Conservation (phyloP, 2,888 invertebrate genomes). For the Drosophila anceps region DNA sequence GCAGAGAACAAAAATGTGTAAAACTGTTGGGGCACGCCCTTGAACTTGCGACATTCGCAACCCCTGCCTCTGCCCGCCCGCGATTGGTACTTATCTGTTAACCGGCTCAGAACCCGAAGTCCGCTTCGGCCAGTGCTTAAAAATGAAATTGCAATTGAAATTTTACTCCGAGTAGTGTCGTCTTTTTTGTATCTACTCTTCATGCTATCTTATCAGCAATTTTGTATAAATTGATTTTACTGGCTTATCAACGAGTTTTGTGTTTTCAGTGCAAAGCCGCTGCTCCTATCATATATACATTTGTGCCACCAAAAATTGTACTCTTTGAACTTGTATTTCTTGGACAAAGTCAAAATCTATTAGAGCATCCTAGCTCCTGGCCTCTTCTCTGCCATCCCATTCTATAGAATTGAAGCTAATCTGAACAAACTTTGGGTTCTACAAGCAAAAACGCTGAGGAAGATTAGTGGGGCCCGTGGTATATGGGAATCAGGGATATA, state of each 20-base stretch:
- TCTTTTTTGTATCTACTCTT: neutral
- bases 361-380: too few relatives aligned
- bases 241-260: neutral
- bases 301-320: too few relatives aligned
- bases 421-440: too few relatives aligned
- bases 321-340: too few relatives aligned
- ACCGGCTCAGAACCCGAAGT: slow-evolving; percentile 28
- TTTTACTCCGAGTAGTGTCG: neutral
- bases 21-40: slow-evolving; percentile 72
- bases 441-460: too few relatives aligned
- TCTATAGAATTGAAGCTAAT: too few relatives aligned
- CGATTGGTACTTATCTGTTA: slow-evolving; percentile 12
- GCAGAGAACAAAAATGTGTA: slow-evolving; percentile 35
- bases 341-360: too few relatives aligned
- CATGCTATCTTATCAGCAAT: neutral
- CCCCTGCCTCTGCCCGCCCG: neutral
- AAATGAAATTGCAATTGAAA: neutral
- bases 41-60: slow-evolving; percentile 62
- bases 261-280: neutral
- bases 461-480: too few relatives aligned
- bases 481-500: too few relatives aligned
- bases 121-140: slow-evolving; percentile 3
- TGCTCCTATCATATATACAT: neutral
- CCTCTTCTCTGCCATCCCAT: too few relatives aligned
- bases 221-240: neutral